These are phyloP conservation scores for Crocallis elinguaria DNA, from an alignment of 2,888 invertebrate species.

Conservation along the genomic window DNA sequence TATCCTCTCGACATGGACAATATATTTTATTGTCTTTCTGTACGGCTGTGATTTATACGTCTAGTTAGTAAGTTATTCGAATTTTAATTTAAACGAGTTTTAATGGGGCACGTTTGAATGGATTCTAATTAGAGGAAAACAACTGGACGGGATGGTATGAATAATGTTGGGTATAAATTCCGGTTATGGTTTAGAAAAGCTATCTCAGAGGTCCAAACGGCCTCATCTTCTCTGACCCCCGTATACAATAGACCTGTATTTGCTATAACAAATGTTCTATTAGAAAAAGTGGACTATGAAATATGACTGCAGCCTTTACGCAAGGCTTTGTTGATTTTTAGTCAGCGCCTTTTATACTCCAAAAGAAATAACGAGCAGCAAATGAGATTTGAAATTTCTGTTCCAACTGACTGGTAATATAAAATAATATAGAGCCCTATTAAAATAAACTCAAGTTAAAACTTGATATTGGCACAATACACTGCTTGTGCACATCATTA, in stretches of 20 bases:
- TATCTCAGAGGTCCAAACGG: constrained; percentile 41
- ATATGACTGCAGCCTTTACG: constrained; percentile 51
- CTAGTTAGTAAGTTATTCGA: constrained; percentile 85
- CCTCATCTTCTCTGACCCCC: constrained; percentile 54
- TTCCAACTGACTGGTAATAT: constrained; percentile 33
- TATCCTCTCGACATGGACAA: constrained; percentile 65
- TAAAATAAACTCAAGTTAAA: constrained; percentile 29
- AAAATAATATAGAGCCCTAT: constrained; percentile 33
- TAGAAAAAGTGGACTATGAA: constrained; percentile 69
- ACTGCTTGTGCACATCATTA: constrained; percentile 26
- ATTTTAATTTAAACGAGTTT: constrained; percentile 84
- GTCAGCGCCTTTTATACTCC: constrained; percentile 23
- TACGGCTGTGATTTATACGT: constrained; percentile 76
- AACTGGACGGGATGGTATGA: constrained; percentile 71
- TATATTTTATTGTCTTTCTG: constrained; percentile 83
- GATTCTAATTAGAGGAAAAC: constrained; percentile 83
- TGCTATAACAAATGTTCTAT: constrained; percentile 73
- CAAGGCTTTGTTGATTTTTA: constrained; percentile 48
- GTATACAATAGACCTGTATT: constrained; percentile 67
- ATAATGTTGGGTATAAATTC: constrained; percentile 82
- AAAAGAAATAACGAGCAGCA: constrained; percentile 28
- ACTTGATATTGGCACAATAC: constrained; percentile 28
- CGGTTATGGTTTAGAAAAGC: constrained; percentile 73
- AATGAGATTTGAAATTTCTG: constrained; percentile 34
- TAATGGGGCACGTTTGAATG: constrained; percentile 82